Evolutionary conservation across 2,888 invertebrate genomes (phyloP).

Genomic region (Sicus ferrugineus): DNA sequence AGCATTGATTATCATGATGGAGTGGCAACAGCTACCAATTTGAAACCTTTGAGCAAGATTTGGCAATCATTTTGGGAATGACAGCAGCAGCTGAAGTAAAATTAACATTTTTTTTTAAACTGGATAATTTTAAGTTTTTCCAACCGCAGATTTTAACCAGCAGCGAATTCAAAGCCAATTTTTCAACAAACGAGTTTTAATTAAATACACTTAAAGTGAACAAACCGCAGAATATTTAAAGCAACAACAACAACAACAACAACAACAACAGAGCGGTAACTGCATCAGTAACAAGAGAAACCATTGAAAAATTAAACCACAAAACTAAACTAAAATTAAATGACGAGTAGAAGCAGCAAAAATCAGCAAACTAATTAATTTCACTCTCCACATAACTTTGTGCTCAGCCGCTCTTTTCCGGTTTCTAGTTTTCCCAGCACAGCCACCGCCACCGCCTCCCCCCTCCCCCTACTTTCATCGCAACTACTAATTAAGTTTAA

Average conservation of each 20-base stretch:
- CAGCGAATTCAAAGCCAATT: neutral
- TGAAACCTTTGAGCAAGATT: too few species aligned
- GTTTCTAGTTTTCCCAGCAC: neutral
- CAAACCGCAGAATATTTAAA: neutral
- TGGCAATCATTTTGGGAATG: too few species aligned
- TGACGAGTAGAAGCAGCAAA: neutral
- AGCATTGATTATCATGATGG: neutral
- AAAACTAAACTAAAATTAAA: neutral
- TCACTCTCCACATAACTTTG: neutral
- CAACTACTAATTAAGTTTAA: conserved; percentile 12
- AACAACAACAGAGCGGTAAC: conserved; percentile 10
- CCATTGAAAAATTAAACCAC: neutral
- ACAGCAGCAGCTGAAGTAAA: too few species aligned
- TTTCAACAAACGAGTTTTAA: neutral
- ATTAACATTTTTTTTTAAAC: too few species aligned
- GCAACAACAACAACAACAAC: neutral
- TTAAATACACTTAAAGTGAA: neutral
- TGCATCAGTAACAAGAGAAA: neutral
- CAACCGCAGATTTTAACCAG: conserved; percentile 6
- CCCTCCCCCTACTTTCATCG: neutral
- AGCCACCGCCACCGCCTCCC: too few species aligned
- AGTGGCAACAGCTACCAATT: neutral
- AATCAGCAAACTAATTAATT: neutral
- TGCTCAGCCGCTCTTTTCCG: neutral
- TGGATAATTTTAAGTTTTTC: conserved; percentile 19